Percentiles rank a stretch among this genome's conserved stretches.
phyloP scores from a whole-genome alignment of 2,888 invertebrate genomes.

The Oligia fasciuncula region DNA sequence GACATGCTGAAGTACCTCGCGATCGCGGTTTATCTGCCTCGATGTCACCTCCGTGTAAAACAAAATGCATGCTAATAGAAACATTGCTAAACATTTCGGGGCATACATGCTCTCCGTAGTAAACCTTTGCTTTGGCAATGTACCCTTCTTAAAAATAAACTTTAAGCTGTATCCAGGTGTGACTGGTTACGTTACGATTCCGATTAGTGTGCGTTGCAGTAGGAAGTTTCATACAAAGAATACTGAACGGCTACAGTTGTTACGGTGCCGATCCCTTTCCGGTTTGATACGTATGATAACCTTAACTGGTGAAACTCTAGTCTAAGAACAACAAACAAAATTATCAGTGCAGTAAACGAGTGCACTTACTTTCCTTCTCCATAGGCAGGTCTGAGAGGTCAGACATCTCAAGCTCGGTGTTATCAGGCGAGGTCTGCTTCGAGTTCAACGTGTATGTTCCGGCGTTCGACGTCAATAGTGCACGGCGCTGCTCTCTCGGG shows the following conservation, averaged over 20 bases:
- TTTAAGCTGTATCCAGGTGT: neutral
- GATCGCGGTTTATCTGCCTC: neutral
- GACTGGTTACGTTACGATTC: too few relatives aligned
- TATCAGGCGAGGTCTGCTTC: constrained; percentile 67
- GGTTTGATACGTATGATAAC: neutral
- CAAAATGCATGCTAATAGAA: neutral
- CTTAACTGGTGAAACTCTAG: neutral
- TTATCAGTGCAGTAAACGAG: neutral
- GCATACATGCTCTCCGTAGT: neutral
- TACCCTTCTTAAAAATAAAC: neutral
- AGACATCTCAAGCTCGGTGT: constrained; percentile 83
- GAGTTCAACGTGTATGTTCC: constrained; percentile 34
- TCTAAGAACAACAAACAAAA: neutral
- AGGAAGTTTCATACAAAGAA: too few relatives aligned
- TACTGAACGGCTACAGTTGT: too few relatives aligned
- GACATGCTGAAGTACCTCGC: neutral
- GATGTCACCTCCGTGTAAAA: neutral
- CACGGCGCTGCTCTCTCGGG: neutral
- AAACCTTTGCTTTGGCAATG: neutral
- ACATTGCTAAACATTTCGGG: neutral
- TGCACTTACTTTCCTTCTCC: constrained; percentile 73
- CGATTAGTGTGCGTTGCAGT: too few relatives aligned
- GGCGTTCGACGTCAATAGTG: neutral
- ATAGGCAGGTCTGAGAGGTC: constrained; percentile 78
- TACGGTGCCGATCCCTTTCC: too few relatives aligned